Conservation (phyloP, 1,140 invertebrate genomes). For the Limonius californicus region DNA sequence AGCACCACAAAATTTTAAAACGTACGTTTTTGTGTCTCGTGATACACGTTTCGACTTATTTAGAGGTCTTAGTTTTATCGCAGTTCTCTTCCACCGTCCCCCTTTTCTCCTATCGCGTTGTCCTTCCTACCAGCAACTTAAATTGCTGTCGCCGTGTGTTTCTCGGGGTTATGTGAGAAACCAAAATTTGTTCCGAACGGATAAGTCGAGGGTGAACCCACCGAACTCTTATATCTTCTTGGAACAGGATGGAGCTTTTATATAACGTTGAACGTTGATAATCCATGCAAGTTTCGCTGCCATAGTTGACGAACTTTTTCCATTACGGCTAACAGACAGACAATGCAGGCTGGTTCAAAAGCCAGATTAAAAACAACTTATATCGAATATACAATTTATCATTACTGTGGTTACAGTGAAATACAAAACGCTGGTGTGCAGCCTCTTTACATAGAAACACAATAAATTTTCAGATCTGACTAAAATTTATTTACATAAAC, state of each 20-base stretch:
- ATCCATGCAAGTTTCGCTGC: constrained; percentile 37
- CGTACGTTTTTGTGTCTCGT: too few relatives aligned
- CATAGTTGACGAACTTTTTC: constrained; percentile 42
- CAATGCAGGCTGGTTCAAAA: constrained; percentile 36
- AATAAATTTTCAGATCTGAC: too few relatives aligned
- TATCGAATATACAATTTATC: constrained; percentile 38
- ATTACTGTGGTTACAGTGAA: constrained; percentile 28
- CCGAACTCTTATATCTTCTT: constrained; percentile 6
- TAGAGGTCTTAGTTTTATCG: too few relatives aligned
- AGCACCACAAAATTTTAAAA: background rate
- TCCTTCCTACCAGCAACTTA: too few relatives aligned
- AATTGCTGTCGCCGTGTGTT: too few relatives aligned
- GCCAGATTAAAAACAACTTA: constrained; percentile 35
- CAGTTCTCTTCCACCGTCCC: too few relatives aligned
- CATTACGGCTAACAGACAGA: constrained; percentile 40
- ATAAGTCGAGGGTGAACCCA: background rate
- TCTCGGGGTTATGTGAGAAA: too few relatives aligned
- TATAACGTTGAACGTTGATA: constrained; percentile 35
- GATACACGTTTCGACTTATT: too few relatives aligned
- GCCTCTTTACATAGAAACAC: too few relatives aligned
- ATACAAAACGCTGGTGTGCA: background rate
- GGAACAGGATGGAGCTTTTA: constrained; percentile 26
- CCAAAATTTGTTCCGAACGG: too few relatives aligned
- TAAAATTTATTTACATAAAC: too few relatives aligned
- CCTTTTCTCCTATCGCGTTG: too few relatives aligned